Conservation (phyloP, 2,888 invertebrate genomes). For the Camptogramma bilineatum region DNA sequence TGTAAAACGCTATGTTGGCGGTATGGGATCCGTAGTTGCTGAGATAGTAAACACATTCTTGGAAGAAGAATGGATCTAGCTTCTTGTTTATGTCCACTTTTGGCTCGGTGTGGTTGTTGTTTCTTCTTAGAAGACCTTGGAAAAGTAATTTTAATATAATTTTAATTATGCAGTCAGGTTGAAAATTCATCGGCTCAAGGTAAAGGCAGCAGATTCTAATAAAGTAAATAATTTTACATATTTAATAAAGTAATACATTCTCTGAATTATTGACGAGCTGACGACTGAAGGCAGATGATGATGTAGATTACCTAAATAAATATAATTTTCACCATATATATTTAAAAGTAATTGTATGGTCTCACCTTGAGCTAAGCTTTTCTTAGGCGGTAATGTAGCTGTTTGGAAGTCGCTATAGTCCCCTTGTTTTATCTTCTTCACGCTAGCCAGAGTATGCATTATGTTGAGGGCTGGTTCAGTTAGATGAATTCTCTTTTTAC, state of each 20-base stretch:
- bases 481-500: slow-evolving; percentile 78
- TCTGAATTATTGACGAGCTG: no score
- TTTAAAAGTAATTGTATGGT: background rate
- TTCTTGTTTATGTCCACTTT: slow-evolving; percentile 70
- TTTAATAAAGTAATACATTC: no score
- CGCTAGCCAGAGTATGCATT: slow-evolving; percentile 85
- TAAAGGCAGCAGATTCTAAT: no score
- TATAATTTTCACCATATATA: no score
- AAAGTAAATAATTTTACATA: no score
- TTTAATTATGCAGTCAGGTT: background rate
- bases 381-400: slow-evolving; percentile 66
- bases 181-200: background rate
- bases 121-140: slow-evolving; percentile 67
- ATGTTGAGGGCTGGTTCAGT: slow-evolving; percentile 86
- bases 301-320: no score
- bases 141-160: background rate
- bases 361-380: slow-evolving; percentile 69
- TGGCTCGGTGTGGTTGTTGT: slow-evolving; percentile 66
- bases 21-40: slow-evolving; percentile 91
- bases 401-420: slow-evolving; percentile 84
- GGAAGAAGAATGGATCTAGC: slow-evolving; percentile 86
- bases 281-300: no score
- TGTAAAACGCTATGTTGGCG: slow-evolving; percentile 90
- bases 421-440: slow-evolving; percentile 84
- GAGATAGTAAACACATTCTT: slow-evolving; percentile 93